Evolutionary conservation across 2,113 vertebrate species (phyloP).

Genomic region (Piaya cayana): DNA sequence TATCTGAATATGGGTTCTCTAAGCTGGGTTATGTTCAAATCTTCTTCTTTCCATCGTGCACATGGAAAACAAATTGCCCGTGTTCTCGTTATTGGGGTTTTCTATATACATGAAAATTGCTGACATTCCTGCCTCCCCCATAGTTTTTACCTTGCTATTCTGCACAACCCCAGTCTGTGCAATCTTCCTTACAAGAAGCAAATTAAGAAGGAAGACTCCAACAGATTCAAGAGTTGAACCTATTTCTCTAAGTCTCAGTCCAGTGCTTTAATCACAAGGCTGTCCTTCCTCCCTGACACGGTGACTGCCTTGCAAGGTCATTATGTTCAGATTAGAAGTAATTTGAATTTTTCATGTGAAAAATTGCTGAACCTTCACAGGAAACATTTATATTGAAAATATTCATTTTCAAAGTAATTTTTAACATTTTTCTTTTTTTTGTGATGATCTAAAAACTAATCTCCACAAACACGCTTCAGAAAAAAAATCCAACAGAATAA

Average conservation of each 20-base stretch:
- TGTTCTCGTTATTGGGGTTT: background rate
- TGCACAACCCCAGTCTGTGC: background rate
- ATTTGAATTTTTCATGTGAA: background rate
- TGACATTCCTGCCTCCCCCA: background rate
- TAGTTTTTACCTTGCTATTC: background rate
- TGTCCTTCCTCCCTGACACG: background rate
- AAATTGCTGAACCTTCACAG: background rate
- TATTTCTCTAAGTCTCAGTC: background rate
- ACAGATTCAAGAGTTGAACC: background rate
- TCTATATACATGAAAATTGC: background rate
- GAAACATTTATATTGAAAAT: background rate
- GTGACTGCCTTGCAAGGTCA: background rate
- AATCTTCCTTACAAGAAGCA: background rate
- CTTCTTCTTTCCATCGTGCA: background rate
- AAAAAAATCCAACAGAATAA: background rate
- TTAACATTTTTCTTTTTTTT: background rate
- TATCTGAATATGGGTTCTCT: too few species aligned
- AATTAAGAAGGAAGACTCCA: background rate
- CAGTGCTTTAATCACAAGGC: background rate
- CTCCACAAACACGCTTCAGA: background rate
- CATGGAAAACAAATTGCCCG: background rate
- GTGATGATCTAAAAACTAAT: background rate
- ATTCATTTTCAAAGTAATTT: background rate
- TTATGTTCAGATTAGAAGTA: background rate
- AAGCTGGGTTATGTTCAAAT: background rate